Percentiles rank a stretch among this genome's conserved stretches.
These are phyloP conservation scores for Nilaparvata lugens DNA, from an alignment of 1,140 invertebrate genomes.

Conservation along the genomic window DNA sequence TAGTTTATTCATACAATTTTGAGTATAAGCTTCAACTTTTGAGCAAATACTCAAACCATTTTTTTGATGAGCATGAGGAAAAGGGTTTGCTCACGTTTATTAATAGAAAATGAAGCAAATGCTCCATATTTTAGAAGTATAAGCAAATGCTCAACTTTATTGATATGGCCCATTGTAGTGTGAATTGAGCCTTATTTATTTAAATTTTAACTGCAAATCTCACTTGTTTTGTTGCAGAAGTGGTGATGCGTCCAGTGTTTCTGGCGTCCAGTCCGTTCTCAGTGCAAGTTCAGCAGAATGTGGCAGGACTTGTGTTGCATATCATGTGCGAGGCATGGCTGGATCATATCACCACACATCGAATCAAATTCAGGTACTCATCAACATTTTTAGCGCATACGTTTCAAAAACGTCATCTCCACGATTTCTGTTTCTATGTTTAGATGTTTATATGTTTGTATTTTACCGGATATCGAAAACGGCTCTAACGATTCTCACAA, in stretches of 20 bases:
- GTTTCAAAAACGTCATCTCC: background rate
- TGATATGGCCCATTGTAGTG: background rate
- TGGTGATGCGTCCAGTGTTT: conserved; percentile 60
- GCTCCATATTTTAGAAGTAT: too few species aligned
- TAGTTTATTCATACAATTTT: too few species aligned
- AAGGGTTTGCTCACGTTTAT: too few species aligned
- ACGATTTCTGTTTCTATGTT: background rate
- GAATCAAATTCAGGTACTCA: conserved; percentile 70
- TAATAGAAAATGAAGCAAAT: too few species aligned
- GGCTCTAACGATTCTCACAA: too few species aligned
- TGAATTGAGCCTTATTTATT: background rate
- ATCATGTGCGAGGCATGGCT: conserved; percentile 77
- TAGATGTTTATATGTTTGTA: too few species aligned
- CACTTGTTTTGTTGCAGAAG: conserved; percentile 44
- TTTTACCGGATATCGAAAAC: too few species aligned
- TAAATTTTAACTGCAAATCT: background rate
- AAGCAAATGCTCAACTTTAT: too few species aligned
- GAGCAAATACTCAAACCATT: too few species aligned
- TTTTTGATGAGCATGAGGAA: too few species aligned
- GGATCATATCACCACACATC: conserved; percentile 69
- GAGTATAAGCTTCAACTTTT: too few species aligned
- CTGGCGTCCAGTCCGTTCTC: conserved; percentile 48
- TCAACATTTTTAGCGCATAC: background rate
- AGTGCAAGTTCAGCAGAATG: conserved; percentile 44
- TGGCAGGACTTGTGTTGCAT: conserved; percentile 63